These are phyloP conservation scores for Grammomys dolichurus DNA, from an alignment of 2,113 vertebrate genomes.

Conservation along the genomic window DNA sequence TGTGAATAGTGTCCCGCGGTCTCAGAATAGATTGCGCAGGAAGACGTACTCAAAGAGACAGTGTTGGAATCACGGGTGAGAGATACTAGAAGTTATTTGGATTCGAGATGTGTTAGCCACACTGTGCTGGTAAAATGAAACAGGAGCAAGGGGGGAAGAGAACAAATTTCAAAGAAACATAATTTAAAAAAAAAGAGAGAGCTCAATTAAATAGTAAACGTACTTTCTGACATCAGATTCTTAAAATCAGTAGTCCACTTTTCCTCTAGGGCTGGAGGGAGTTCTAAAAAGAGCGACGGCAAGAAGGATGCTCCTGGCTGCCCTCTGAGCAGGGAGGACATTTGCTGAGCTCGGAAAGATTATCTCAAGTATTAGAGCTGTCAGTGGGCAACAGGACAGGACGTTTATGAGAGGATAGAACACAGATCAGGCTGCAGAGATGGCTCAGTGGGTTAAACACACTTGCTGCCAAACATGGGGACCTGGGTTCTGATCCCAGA, in stretches of 20 bases:
- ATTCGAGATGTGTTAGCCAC: constrained; percentile 24
- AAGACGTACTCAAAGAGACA: not conserved
- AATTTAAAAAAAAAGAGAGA: not conserved
- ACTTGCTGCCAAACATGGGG: not conserved
- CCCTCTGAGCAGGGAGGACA: not conserved
- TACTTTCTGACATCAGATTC: not conserved
- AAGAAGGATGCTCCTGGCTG: not conserved
- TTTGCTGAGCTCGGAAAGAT: not conserved
- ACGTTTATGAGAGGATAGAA: not conserved
- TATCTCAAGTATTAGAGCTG: not conserved
- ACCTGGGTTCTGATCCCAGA: not conserved
- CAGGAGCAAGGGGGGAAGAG: not conserved
- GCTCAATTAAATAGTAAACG: constrained; percentile 10
- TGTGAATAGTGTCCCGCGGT: not conserved
- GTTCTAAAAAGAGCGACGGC: not conserved
- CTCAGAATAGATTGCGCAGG: constrained; percentile 23
- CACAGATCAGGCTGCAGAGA: not conserved
- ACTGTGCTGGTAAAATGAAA: not conserved
- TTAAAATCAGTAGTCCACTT: not conserved
- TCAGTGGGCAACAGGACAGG: not conserved
- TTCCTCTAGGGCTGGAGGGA: not conserved
- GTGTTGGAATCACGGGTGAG: not conserved
- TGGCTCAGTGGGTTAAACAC: not conserved
- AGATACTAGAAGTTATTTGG: not conserved
- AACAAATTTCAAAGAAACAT: constrained; percentile 16